Conservation (phyloP, 2,888 invertebrate species). For the Holacanthella duospinosa region DNA sequence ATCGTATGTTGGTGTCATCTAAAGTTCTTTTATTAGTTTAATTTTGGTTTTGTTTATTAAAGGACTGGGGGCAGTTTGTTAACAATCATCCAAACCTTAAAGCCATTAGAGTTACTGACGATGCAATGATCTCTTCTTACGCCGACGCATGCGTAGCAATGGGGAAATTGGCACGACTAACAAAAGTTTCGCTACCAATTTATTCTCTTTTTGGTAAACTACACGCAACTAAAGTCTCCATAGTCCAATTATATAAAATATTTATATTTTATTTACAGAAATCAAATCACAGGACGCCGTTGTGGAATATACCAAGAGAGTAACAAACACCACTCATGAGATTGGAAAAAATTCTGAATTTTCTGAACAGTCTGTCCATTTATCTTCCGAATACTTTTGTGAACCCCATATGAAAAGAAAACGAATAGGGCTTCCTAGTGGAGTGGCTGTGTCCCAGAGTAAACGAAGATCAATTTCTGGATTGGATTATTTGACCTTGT, state of each 20-base stretch:
- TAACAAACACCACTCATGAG: no score
- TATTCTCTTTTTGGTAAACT: slow-evolving; percentile 26
- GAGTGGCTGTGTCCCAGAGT: not conserved
- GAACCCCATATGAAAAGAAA: no score
- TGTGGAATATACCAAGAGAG: no score
- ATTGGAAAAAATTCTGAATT: no score
- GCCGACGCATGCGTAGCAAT: not conserved
- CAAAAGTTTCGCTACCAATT: slow-evolving; percentile 26
- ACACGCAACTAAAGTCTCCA: not conserved
- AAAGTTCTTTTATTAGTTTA: not conserved
- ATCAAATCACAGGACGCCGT: not conserved
- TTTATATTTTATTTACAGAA: not conserved
- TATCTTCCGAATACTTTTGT: no score
- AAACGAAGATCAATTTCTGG: slow-evolving; percentile 15
- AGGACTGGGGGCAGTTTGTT: slow-evolving; percentile 31
- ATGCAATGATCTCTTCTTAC: not conserved
- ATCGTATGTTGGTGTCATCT: not conserved
- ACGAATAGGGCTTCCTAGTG: no score
- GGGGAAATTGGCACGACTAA: slow-evolving; percentile 7
- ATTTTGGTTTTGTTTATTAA: slow-evolving; percentile 3
- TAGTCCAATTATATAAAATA: not conserved
- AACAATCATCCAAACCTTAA: slow-evolving; percentile 24
- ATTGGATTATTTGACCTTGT: slow-evolving; percentile 19
- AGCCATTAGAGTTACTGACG: slow-evolving; percentile 9
- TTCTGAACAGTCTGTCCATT: no score